Evolutionary conservation across 2,888 invertebrate genomes (phyloP).

Genomic region (Parelbella ahira): DNA sequence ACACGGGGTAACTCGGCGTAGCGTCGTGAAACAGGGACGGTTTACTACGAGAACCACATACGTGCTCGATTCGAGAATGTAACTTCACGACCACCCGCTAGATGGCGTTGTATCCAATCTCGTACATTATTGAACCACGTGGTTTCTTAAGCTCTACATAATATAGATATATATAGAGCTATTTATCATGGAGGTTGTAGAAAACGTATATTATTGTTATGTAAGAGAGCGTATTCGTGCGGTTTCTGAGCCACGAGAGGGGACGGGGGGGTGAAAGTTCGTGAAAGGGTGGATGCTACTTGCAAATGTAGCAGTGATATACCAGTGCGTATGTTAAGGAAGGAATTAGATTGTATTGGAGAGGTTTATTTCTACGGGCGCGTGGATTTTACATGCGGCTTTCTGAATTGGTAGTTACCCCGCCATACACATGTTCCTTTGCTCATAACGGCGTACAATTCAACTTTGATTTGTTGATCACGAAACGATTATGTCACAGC

Average conservation of each 20-base stretch:
- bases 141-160: conserved; percentile 41
- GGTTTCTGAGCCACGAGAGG: conserved; percentile 57
- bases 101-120: conserved; percentile 56
- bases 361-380: conserved; percentile 50
- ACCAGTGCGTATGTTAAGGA: conserved; percentile 46
- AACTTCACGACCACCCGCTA: conserved; percentile 54
- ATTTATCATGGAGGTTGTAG: conserved; percentile 58
- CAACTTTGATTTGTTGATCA: not conserved
- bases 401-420: conserved; percentile 23
- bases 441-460: conserved; percentile 3
- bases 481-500: no score
- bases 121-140: conserved; percentile 73
- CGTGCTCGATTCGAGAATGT: conserved; percentile 26
- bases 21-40: conserved; percentile 23
- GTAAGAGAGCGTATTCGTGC: conserved; percentile 72
- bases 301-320: conserved; percentile 65
- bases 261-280: conserved; percentile 48
- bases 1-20: conserved; percentile 2
- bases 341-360: conserved; percentile 58
- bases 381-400: conserved; percentile 31
- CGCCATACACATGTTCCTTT: conserved; percentile 9
- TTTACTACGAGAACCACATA: conserved; percentile 33
- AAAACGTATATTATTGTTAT: conserved; percentile 75
- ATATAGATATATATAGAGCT: no score
- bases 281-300: conserved; percentile 56